A percentile compares a stretch with the other conserved stretches of the same genome.
Conservation (phyloP, 2,113 vertebrate genomes). For the Vulpes ferrilata region DNA sequence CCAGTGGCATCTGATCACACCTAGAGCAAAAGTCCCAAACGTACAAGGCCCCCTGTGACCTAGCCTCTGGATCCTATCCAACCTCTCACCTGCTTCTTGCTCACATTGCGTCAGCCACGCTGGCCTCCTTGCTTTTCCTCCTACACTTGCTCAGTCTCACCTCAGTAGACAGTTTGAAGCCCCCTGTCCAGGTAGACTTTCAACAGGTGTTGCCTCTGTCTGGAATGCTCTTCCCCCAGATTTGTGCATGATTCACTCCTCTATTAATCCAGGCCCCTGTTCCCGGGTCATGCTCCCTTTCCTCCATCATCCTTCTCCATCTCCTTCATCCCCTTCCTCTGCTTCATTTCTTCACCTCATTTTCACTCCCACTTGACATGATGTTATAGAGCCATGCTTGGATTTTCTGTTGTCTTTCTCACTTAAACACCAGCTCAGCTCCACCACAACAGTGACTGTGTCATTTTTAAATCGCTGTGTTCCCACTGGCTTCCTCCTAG, state of each 20-base stretch:
- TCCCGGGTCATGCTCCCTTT: not conserved
- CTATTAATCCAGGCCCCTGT: not conserved
- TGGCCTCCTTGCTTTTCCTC: not conserved
- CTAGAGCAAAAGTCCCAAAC: not conserved
- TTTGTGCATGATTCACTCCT: not conserved
- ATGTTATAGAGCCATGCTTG: not conserved
- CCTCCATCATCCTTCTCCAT: not conserved
- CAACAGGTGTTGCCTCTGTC: not conserved
- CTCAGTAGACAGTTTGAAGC: not conserved
- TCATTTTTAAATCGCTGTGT: not conserved
- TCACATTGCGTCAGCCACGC: rapidly evolving
- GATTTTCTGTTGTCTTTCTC: not conserved
- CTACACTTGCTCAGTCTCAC: not conserved
- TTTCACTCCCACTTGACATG: too few relatives aligned
- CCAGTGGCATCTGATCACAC: not conserved
- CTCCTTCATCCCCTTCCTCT: not conserved
- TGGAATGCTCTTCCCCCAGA: not conserved
- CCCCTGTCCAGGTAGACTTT: not conserved
- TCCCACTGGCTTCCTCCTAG: not conserved
- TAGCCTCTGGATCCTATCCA: not conserved
- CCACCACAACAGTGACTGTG: not conserved
- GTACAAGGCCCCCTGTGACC: not conserved
- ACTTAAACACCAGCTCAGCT: not conserved
- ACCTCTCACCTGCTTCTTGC: not conserved
- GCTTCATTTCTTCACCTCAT: not conserved